Percentiles rank a stretch among this genome's conserved stretches.
Evolutionary conservation across 2,113 vertebrate genomes (phyloP).

Genomic region (Chloropsis hardwickii): DNA sequence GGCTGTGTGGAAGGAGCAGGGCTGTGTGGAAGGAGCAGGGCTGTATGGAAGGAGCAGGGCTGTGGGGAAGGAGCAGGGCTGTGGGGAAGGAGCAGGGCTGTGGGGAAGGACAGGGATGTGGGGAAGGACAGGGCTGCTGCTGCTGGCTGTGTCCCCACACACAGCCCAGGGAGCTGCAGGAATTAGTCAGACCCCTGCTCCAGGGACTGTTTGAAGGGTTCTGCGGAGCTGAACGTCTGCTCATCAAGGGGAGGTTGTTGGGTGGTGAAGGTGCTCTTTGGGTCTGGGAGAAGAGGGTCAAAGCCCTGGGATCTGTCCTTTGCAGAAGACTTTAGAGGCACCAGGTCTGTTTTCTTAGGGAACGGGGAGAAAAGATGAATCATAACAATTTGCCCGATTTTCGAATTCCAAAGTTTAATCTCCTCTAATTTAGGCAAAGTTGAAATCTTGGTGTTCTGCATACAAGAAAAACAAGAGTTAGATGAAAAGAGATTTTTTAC

Average conservation of each 20-base stretch:
- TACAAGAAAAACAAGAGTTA: background rate
- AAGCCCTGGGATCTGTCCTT: background rate
- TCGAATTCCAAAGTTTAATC: background rate
- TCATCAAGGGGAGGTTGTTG: background rate
- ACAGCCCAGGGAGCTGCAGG: background rate
- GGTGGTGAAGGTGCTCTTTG: background rate
- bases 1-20: no score
- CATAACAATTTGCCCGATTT: background rate
- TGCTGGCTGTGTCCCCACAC: rapidly evolving
- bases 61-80: background rate
- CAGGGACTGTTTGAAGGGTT: background rate
- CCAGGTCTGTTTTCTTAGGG: background rate
- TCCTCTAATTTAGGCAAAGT: background rate
- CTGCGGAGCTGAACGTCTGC: background rate
- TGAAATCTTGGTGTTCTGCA: background rate
- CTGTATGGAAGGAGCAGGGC: background rate
- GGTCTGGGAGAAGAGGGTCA: background rate
- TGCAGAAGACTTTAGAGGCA: background rate
- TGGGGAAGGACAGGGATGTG: background rate
- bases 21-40: background rate
- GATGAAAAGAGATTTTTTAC: background rate
- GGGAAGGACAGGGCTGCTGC: background rate
- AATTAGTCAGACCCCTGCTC: background rate
- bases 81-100: background rate
- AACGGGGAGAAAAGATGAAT: background rate